Percentiles rank a stretch among this genome's conserved stretches.
These are phyloP conservation scores for Stenchaetothrips biformis DNA, from an alignment of 2,888 invertebrate species.

Conservation along the genomic window DNA sequence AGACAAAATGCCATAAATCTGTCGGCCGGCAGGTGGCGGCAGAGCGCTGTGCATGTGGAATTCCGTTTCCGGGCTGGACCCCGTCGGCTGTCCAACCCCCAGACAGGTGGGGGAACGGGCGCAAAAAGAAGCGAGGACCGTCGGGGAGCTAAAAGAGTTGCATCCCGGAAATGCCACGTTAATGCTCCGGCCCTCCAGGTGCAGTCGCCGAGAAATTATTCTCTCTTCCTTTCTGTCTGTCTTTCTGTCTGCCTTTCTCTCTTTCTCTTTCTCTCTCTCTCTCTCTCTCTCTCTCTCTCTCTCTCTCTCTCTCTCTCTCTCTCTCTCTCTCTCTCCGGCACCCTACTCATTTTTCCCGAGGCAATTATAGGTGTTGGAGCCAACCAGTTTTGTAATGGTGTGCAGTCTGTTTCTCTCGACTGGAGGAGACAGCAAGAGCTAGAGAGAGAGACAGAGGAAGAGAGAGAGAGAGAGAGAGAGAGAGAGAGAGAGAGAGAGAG, in stretches of 20 bases:
- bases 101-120: too few relatives aligned
- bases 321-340: not conserved
- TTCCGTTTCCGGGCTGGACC: too few relatives aligned
- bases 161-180: not conserved
- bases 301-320: too few relatives aligned
- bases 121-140: too few relatives aligned
- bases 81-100: too few relatives aligned
- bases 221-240: not conserved
- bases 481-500: not conserved
- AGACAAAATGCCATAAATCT: too few relatives aligned
- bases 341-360: not conserved
- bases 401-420: not conserved
- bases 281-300: too few relatives aligned
- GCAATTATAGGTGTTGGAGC: slow-evolving; percentile 24
- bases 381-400: slow-evolving; percentile 10
- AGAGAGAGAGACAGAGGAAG: slow-evolving; percentile 1
- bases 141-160: too few relatives aligned
- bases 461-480: slow-evolving; percentile 8
- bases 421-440: not conserved
- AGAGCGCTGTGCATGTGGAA: too few relatives aligned
- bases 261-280: not conserved
- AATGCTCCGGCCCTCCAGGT: not conserved
- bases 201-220: slow-evolving; percentile 6
- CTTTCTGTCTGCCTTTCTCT: not conserved
- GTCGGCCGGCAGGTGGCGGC: too few relatives aligned